phyloP scores from a whole-genome alignment of 2,888 invertebrate genomes.

The Oeneis ivallda region DNA sequence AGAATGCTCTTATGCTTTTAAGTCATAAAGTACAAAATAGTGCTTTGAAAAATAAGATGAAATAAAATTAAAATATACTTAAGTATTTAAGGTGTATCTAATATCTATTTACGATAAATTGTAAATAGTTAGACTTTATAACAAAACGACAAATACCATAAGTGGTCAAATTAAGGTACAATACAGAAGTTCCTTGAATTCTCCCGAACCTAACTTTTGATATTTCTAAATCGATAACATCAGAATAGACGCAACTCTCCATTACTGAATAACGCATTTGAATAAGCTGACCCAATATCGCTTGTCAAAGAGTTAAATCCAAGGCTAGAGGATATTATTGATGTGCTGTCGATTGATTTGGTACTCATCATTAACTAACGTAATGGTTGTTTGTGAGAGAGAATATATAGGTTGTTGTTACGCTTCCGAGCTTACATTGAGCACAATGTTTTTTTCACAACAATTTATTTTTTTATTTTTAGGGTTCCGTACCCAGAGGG shows the following conservation, averaged over 20 bases:
- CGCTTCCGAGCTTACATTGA: conserved; percentile 30
- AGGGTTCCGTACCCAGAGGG: too few relatives aligned
- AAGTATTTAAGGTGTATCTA: too few relatives aligned
- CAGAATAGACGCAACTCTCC: conserved; percentile 6
- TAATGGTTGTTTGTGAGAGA: conserved; percentile 51
- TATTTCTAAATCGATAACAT: conserved; percentile 4
- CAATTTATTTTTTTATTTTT: too few relatives aligned
- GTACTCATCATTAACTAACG: conserved; percentile 59
- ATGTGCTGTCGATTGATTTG: conserved; percentile 56
- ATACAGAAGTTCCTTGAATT: not conserved
- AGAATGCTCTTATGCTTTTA: too few relatives aligned
- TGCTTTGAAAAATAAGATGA: too few relatives aligned
- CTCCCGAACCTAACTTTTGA: not conserved
- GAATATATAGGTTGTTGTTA: conserved; percentile 39
- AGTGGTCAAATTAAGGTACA: too few relatives aligned
- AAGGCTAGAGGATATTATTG: conserved; percentile 48
- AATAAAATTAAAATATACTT: too few relatives aligned
- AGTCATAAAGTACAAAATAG: too few relatives aligned
- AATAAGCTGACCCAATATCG: conserved; percentile 45
- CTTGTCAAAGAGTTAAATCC: conserved; percentile 45
- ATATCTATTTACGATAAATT: too few relatives aligned
- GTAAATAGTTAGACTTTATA: too few relatives aligned
- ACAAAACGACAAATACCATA: too few relatives aligned
- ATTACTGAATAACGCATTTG: conserved; percentile 30
- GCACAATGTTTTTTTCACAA: not conserved